Evolutionary conservation across 2,888 invertebrate species (phyloP), one percentile per base, ranked within the genome.

Genomic region (Perizoma flavofasciatum): DNA sequence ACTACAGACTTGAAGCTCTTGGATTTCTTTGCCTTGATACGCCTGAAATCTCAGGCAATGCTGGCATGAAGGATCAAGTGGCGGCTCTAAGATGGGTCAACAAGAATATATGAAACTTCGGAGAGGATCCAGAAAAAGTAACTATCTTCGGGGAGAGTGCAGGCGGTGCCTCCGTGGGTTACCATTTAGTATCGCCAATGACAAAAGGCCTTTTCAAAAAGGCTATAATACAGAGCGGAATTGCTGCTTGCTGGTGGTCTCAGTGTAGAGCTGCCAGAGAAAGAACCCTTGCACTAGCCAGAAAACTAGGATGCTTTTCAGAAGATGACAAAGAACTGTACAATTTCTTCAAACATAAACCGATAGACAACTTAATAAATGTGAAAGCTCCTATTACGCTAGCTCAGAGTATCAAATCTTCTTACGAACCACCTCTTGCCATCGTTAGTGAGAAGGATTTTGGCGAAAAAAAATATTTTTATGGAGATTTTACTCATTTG

Each of bases 151-250:
- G 86, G 5, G 78, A 83, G 55, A 86, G 86, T 52, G 81, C 83
- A 22, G 86, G 83, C 0, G 82, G 68, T 0, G 77, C 68, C 0
- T 71, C 77, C 46, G 75, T 78, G 0, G 65, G 72, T 0, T 77
- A 72, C 44, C 85, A 84, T 46, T 58, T 83, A 5, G 52, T 84
- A 8, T 86, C 86, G 4, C 84, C 86, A 0, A 79, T 86, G 79
- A 76, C 79, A 0, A 81, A 81, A 70, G 83, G 81, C 0, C 72
- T 87, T 1, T 86, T 86, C 46, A 77, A 76, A 39, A 79, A 74
- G 63, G 85, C 92, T 1, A 96, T 96, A 41, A 90, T 94, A 0
- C 95, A 95, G 74, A 96, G 96, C 72, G 96, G 96, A 0, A 93
- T 93, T 0, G 90, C 93, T 6, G 82, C 93, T 22, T 89, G 91